Conservation (phyloP, 1,140 invertebrate species). For the Sinonovacula constricta region DNA sequence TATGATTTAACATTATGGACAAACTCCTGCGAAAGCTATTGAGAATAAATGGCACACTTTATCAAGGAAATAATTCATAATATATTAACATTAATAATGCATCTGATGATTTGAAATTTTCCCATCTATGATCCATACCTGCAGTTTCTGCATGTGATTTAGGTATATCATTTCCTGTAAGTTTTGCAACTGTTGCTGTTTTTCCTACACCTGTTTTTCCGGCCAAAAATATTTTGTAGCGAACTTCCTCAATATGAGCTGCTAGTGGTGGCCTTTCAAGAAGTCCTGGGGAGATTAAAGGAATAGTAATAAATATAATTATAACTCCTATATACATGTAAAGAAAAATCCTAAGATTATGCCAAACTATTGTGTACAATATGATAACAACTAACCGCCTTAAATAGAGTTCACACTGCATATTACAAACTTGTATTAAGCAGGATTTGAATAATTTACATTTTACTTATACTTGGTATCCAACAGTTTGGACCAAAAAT, state of each 20-base stretch:
- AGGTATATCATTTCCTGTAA: slow-evolving; percentile 78
- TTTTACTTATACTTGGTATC: neutral
- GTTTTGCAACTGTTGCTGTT: slow-evolving; percentile 80
- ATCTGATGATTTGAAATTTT: neutral
- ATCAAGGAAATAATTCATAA: too few relatives aligned
- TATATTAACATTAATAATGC: neutral
- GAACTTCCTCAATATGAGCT: slow-evolving; percentile 80
- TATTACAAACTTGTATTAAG: too few relatives aligned
- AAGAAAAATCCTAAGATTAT: neutral
- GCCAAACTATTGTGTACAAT: too few relatives aligned
- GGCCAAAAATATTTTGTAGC: slow-evolving; percentile 82
- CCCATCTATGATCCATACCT: slow-evolving; percentile 58
- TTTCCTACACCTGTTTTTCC: slow-evolving; percentile 83
- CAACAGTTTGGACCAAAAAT: neutral
- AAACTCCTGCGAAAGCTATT: too few relatives aligned
- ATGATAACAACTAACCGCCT: neutral
- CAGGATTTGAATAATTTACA: neutral
- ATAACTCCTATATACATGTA: neutral
- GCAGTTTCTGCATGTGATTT: slow-evolving; percentile 80
- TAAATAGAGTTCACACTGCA: neutral
- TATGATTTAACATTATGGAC: too few relatives aligned
- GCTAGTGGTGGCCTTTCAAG: slow-evolving; percentile 81
- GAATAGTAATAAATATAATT: neutral
- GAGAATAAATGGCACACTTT: too few relatives aligned
- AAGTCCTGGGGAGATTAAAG: slow-evolving; percentile 77